phyloP scores from a whole-genome alignment of 2,113 vertebrate genomes.

The Pleuronectes platessa region DNA sequence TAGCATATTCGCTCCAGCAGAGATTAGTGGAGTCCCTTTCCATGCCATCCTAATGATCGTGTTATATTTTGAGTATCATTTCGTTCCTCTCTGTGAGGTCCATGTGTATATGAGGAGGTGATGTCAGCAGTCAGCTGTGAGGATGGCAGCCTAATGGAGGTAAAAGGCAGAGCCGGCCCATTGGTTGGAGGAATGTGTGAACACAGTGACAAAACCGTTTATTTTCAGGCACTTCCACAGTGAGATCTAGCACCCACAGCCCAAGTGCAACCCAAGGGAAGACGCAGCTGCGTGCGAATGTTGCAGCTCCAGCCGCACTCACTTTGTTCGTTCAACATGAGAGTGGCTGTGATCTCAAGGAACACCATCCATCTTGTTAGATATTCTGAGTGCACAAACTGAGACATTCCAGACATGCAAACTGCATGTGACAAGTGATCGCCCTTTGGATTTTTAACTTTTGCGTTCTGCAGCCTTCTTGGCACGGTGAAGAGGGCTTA shows the following conservation, averaged over 20 bases:
- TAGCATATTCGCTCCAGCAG: neutral
- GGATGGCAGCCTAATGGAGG: conserved; percentile 13
- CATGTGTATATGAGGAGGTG: conserved; percentile 4
- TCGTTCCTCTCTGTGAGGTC: conserved; percentile 16
- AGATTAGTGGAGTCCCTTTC: neutral
- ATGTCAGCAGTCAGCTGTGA: conserved; percentile 38
- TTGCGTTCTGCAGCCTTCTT: conserved; percentile 46
- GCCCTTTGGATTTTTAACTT: conserved; percentile 52
- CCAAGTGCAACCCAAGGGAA: conserved; percentile 66
- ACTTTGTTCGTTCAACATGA: conserved; percentile 70
- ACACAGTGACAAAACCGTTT: conserved; percentile 80
- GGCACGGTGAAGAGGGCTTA: conserved; percentile 36
- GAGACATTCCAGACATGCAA: conserved; percentile 79
- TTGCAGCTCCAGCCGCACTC: conserved; percentile 26
- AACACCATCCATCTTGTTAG: conserved; percentile 77
- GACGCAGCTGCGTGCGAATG: conserved; percentile 70
- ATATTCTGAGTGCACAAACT: conserved; percentile 79
- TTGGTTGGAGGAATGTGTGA: conserved; percentile 76
- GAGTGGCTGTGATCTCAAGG: conserved; percentile 64
- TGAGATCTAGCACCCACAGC: conserved; percentile 73
- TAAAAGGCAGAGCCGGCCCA: conserved; percentile 37
- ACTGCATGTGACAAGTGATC: conserved; percentile 66
- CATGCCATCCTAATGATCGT: neutral
- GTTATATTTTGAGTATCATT: neutral
- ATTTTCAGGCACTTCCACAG: conserved; percentile 75